These are phyloP conservation scores for Drosophila grimshawi DNA, from an alignment of 1,140 invertebrate species.

Conservation along the genomic window DNA sequence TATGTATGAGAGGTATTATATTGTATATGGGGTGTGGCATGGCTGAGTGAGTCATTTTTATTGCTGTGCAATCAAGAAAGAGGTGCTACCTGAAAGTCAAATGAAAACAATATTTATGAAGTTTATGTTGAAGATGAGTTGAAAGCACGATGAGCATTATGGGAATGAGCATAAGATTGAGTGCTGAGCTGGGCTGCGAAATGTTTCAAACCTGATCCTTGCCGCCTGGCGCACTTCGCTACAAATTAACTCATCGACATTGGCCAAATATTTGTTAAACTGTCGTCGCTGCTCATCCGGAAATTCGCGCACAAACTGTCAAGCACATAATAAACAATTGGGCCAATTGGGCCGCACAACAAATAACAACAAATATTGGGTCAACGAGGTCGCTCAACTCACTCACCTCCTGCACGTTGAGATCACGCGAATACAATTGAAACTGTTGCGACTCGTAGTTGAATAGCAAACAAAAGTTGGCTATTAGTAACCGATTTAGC, in stretches of 20 bases:
- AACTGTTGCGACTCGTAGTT: constrained; percentile 76
- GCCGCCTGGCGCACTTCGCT: constrained; percentile 71
- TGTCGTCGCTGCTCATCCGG: constrained; percentile 69
- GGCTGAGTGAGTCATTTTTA: constrained; percentile 13
- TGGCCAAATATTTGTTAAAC: constrained; percentile 69
- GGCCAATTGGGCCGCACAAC: not conserved
- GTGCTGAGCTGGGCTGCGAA: constrained; percentile 6
- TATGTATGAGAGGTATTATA: not conserved
- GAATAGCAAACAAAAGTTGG: constrained; percentile 87
- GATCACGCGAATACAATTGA: constrained; percentile 66
- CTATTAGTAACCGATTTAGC: constrained; percentile 87
- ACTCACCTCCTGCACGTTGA: constrained; percentile 72
- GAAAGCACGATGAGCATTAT: not conserved
- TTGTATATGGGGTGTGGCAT: constrained; percentile 12
- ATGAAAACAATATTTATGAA: constrained; percentile 10
- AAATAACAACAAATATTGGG: constrained; percentile 5
- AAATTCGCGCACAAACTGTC: constrained; percentile 72
- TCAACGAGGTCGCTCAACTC: not conserved
- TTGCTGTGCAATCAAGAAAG: not conserved
- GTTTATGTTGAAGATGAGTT: constrained; percentile 2
- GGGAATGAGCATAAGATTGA: constrained; percentile 9
- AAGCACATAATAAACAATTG: constrained; percentile 30
- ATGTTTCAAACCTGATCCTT: constrained; percentile 70
- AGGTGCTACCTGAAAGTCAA: constrained; percentile 9
- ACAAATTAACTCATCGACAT: constrained; percentile 70